phyloP scores from a whole-genome alignment of 2,888 invertebrate species.

The Zhengitettix transpicula region DNA sequence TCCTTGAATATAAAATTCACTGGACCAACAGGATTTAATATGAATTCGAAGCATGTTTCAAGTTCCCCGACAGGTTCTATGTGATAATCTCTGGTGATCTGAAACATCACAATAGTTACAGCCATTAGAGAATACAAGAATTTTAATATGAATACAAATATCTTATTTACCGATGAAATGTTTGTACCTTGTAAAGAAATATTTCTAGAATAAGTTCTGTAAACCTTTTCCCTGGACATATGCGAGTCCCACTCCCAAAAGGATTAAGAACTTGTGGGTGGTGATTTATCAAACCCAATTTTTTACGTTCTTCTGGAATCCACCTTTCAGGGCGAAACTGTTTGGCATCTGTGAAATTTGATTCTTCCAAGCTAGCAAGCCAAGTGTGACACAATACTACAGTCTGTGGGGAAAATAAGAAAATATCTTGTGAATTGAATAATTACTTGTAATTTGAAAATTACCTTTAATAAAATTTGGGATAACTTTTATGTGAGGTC shows the following conservation, averaged over 20 bases:
- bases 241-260: constrained; percentile 62
- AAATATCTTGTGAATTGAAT: too few species aligned
- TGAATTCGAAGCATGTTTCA: constrained; percentile 63
- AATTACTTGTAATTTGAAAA: too few species aligned
- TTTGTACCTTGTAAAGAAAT: constrained; percentile 49
- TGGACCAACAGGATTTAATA: constrained; percentile 60
- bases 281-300: constrained; percentile 20
- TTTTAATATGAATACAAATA: background rate
- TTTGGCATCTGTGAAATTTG: constrained; percentile 53
- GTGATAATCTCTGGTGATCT: constrained; percentile 55
- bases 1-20: constrained; percentile 44
- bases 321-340: constrained; percentile 65
- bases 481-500: too few species aligned
- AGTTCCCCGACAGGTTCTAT: constrained; percentile 50
- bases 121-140: background rate
- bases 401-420: constrained; percentile 30
- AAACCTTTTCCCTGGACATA: constrained; percentile 74
- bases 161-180: background rate
- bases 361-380: constrained; percentile 58
- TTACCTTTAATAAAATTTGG: too few species aligned
- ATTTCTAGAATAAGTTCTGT: constrained; percentile 62
- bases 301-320: constrained; percentile 32
- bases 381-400: constrained; percentile 68
- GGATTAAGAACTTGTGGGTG: constrained; percentile 50
- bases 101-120: constrained; percentile 16